Evolutionary conservation across 2,797 vertebrate genomes (phyloP).

Genomic region (Cheirogaleus major): DNA sequence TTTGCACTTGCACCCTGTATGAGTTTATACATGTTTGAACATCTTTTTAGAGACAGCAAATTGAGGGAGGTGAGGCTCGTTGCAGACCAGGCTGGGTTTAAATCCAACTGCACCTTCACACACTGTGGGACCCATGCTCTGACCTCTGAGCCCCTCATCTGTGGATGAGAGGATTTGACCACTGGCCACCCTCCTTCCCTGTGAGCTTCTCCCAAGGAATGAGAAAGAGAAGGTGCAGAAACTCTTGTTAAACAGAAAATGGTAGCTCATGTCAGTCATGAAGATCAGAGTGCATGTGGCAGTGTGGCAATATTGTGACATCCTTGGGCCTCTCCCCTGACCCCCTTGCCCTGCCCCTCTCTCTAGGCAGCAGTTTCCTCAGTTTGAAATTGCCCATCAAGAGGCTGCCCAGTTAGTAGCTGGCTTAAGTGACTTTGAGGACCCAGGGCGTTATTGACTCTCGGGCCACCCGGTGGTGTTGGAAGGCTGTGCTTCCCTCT

Average conservation of each 20-base stretch:
- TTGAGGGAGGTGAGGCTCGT: neutral
- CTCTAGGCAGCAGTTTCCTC: neutral
- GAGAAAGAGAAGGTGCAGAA: neutral
- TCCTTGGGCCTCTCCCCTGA: neutral
- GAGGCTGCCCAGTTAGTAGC: neutral
- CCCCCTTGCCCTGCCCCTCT: neutral
- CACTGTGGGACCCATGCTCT: neutral
- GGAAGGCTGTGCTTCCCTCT: neutral
- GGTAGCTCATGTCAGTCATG: neutral
- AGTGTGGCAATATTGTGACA: neutral
- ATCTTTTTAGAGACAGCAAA: slow-evolving; percentile 40
- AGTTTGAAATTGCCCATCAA: neutral
- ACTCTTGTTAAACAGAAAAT: neutral
- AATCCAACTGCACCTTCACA: neutral
- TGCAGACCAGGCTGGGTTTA: slow-evolving; percentile 2
- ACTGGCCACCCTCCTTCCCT: neutral
- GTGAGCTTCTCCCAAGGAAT: neutral
- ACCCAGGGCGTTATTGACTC: neutral
- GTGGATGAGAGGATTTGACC: neutral
- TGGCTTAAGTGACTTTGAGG: neutral
- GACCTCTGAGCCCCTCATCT: neutral
- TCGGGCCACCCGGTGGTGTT: neutral
- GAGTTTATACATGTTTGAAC: slow-evolving; percentile 46
- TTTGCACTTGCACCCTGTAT: slow-evolving; percentile 43
- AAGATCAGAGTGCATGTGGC: neutral